Base-by-base conservation (phyloP, 2,113 vertebrate species). In the Lasiurus cinereus region DNA sequence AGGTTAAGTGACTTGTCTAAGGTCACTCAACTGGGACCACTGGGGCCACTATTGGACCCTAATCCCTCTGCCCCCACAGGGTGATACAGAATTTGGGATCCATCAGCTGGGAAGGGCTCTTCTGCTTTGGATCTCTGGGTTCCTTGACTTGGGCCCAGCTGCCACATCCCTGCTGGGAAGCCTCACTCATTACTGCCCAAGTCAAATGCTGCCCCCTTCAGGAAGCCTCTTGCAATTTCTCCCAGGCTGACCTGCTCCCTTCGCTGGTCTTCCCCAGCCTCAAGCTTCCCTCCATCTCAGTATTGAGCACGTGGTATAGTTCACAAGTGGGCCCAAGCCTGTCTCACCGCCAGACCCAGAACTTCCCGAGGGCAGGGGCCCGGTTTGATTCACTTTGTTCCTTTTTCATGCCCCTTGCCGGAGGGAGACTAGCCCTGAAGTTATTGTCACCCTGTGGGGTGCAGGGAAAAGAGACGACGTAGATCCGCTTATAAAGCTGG, bases 1-100 rank as follows among this genome's bases (percentile, higher is more conserved):
- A 88, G 36, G 54, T 62, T 62, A 52, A 74, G 76, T 83, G 50
- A 83, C 93, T 97, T 94, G 15, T 62, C 56, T 52, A 56, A 21
- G 36, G 39, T 46, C 29, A 22, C 72, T 91, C 21, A 50, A 8
- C 36, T 8, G 31, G 22, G 11, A 13, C 87, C 22, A 85, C 46
- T 90, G 29, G 66, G 54, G 5, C 56, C 8, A 1, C 16, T 33
- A 70, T 8, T 46, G 48, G 48, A 50, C n/a, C 91, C 15, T 83
- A 0, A 50, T 76, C 22, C 52, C 33, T 62, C 56, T 59, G 22
- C 22, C 22, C 8, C 22, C 56, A 62, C 56, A 62, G 22, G 56
- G 56, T 62, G 56, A 76, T 8, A 8, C 21, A 64, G 88, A 56
- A 77, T 36, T 52, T 36, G 39, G 52, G 33, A 13, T 46, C 3